phyloP scores from a whole-genome alignment of 2,113 vertebrate genomes.

The Vanacampus margaritifer region DNA sequence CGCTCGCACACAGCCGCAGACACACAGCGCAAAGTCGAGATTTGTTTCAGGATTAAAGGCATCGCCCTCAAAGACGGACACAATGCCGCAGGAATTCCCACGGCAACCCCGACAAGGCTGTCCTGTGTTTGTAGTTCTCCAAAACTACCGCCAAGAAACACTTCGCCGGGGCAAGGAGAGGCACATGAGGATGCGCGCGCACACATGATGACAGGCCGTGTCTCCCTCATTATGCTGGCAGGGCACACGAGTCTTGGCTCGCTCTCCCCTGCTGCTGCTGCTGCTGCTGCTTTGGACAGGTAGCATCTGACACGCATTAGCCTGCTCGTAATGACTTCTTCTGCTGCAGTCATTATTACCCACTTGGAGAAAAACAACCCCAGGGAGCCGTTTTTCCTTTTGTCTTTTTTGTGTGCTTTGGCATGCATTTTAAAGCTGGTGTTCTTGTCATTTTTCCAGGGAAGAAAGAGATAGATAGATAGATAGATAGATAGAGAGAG shows the following conservation, averaged over 20 bases:
- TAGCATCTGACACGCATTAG: conserved; percentile 73
- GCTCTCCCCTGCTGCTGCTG: conserved; percentile 52
- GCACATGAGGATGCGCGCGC: conserved; percentile 8
- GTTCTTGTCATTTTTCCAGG: conserved; percentile 32
- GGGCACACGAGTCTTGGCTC: conserved; percentile 62
- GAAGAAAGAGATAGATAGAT: conserved; percentile 15
- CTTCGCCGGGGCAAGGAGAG: not conserved
- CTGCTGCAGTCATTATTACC: conserved; percentile 58
- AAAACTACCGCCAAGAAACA: not conserved
- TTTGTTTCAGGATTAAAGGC: conserved; percentile 70
- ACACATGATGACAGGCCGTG: conserved; percentile 50
- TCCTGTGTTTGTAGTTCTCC: conserved; percentile 2
- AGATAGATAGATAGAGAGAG: not conserved
- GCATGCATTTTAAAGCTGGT: conserved; percentile 24
- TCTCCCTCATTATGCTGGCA: conserved; percentile 63
- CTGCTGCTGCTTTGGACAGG: conserved; percentile 62
- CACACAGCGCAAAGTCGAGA: conserved; percentile 52
- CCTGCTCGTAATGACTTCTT: conserved; percentile 65
- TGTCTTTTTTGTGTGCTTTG: conserved; percentile 24
- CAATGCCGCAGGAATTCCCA: conserved; percentile 71
- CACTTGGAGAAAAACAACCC: conserved; percentile 49
- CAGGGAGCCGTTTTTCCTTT: conserved; percentile 13
- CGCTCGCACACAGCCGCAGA: conserved; percentile 50
- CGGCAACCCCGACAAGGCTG: conserved; percentile 50
- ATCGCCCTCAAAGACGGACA: conserved; percentile 63